Evolutionary conservation across 2,888 invertebrate species (phyloP).

Genomic region (Phalera bucephala): DNA sequence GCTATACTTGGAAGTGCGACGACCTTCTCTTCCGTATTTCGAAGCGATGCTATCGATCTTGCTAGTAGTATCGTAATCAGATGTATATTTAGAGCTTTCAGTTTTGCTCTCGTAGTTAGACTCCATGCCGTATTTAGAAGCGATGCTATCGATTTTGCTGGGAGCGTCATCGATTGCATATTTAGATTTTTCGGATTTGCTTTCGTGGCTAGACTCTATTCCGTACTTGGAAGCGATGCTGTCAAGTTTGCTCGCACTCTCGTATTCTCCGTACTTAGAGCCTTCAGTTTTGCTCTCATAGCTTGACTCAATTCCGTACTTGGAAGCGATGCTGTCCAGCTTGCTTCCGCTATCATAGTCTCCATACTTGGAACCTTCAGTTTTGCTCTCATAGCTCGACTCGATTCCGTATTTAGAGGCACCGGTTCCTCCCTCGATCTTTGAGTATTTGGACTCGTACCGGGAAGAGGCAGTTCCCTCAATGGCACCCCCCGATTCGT

Average conservation of each 20-base stretch:
- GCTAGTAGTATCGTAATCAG: conserved; percentile 29
- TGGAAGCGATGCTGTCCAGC: conserved; percentile 57
- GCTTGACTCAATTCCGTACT: conserved; percentile 61
- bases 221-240: conserved; percentile 63
- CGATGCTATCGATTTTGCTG: conserved; percentile 47
- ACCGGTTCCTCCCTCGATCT: conserved; percentile 37
- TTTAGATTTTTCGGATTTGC: conserved; percentile 55
- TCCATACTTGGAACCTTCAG: conserved; percentile 37
- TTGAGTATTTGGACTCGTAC: conserved; percentile 67
- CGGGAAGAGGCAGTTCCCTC: conserved; percentile 60
- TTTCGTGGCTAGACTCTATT: conserved; percentile 55
- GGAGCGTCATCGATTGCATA: conserved; percentile 47
- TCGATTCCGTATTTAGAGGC: conserved; percentile 45
- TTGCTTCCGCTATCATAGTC: conserved; percentile 50
- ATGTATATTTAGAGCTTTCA: conserved; percentile 29
- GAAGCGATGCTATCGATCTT: conserved; percentile 38
- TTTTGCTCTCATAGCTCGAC: conserved; percentile 40
- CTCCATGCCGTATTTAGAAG: conserved; percentile 58
- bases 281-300: conserved; percentile 48
- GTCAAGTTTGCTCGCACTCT: conserved; percentile 52
- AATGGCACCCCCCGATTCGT: conserved; percentile 52
- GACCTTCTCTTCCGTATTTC: conserved; percentile 29
- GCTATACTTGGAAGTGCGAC: conserved; percentile 37
- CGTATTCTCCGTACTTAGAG: conserved; percentile 40
- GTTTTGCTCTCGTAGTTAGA: conserved; percentile 36